Evolutionary conservation across 2,113 vertebrate genomes (phyloP), one percentile per base, ranked within the genome.

Genomic region (Sinocyclocheilus anophthalmus): DNA sequence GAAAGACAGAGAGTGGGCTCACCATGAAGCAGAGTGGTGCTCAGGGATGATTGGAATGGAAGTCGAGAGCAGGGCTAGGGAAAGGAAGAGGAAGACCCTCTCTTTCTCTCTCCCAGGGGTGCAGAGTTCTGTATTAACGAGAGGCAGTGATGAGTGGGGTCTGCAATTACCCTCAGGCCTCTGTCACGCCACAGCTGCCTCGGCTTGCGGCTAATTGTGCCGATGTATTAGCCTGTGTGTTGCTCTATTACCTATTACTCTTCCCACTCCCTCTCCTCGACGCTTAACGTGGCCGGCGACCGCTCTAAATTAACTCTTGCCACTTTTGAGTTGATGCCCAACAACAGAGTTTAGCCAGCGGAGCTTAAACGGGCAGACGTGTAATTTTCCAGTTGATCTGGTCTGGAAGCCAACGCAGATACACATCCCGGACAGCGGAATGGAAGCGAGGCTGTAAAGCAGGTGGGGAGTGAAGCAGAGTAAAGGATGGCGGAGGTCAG

Each of bases 371-470:
- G 91, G 89, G n/a, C 82, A 83, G 84, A 84, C 89, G 81, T 93
- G 87, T 92, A 83, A 93, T 94, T 92, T 91, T 89, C 89, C 90
- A 92, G 92, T 92, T 93, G 92, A 94, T 92, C 91, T 70, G 80
- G 42, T 70, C 16, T 70, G 45, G 45, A 82, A 45, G 37, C 33
- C 77, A 80, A 42, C 1, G 8, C 48, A 16, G 59, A 82, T 39
- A 42, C 42, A 76, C 80, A 87, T 2, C 42, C 20, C 16, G 6
- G 12, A 30, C 59, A 77, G 33, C n/a, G n/a, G 6, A 45, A 45
- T 18, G 26, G 30, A 84, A 24, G 42, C 76, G 26, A 83, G 42
- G 63, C 26, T 39, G 13, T 37, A 39, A 18, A 18, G 30, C 20
- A 45, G 20, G 22, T 55, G 59, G 75, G 42, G 20, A 79, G 48